Percentiles rank a stretch among this genome's conserved stretches.
Evolutionary conservation across 2,113 vertebrate genomes (phyloP).

Genomic region (Xiphophorus maculatus): DNA sequence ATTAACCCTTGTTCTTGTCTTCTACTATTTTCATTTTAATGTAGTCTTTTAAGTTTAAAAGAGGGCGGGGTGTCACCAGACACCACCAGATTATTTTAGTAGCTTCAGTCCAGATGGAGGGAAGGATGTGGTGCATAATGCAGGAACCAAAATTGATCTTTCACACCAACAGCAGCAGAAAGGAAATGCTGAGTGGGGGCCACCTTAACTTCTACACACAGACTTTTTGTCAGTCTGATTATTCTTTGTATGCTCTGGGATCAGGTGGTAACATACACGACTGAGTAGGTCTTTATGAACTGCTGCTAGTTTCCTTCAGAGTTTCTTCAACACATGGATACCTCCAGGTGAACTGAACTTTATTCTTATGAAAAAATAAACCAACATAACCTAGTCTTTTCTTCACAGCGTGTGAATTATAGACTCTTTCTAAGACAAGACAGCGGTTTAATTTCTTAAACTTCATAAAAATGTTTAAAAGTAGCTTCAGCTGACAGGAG

Average conservation of each 20-base stretch:
- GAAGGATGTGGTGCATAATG: too few relatives aligned
- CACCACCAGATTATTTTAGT: too few relatives aligned
- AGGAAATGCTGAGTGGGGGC: too few relatives aligned
- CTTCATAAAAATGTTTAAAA: background rate
- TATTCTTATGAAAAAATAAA: background rate
- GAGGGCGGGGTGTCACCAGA: too few relatives aligned
- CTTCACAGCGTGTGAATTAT: background rate
- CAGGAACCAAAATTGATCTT: too few relatives aligned
- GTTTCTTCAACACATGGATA: background rate
- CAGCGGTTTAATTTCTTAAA: background rate
- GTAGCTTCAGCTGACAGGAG: slow-evolving; percentile 24
- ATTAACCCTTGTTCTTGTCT: too few relatives aligned
- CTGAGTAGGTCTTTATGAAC: slow-evolving; percentile 50
- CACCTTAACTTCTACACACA: too few relatives aligned
- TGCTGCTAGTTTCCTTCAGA: background rate
- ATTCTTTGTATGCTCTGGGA: slow-evolving; percentile 38
- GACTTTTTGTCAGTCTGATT: slow-evolving; percentile 44
- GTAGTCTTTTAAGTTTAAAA: too few relatives aligned
- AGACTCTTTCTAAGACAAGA: background rate
- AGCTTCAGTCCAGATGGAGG: too few relatives aligned
- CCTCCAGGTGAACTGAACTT: background rate
- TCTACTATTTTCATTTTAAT: too few relatives aligned
- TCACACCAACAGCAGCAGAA: too few relatives aligned
- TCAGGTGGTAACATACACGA: slow-evolving; percentile 69
- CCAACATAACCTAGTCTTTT: background rate